phyloP scores from a whole-genome alignment of 2,797 vertebrate species.

The Furcifer pardalis region DNA sequence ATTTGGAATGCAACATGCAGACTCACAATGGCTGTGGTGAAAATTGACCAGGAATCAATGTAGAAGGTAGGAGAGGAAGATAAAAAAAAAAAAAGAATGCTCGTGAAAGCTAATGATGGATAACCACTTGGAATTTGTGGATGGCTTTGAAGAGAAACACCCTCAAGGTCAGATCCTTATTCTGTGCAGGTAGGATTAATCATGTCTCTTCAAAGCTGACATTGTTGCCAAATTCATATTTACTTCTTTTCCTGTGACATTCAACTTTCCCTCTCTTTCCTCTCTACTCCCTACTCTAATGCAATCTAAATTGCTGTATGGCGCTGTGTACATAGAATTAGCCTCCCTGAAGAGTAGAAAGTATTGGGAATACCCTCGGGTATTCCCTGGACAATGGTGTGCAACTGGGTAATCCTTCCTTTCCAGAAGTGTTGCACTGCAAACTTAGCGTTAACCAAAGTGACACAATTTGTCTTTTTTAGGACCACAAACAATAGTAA shows the following conservation, averaged over 20 bases:
- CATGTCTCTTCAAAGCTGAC: background rate
- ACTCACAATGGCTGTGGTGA: conserved; percentile 1
- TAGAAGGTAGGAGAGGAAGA: background rate
- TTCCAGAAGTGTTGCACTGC: too few relatives aligned
- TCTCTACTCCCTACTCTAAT: background rate
- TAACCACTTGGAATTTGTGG: background rate
- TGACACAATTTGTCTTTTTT: too few relatives aligned
- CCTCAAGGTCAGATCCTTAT: conserved; percentile 9
- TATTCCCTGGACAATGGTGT: too few relatives aligned
- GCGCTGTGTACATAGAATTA: too few relatives aligned
- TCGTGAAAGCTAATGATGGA: conserved; percentile 12
- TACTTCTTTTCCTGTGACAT: background rate
- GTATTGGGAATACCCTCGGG: too few relatives aligned
- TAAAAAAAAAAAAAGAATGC: too few relatives aligned
- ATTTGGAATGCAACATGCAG: background rate
- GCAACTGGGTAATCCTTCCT: too few relatives aligned
- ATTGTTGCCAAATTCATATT: background rate
- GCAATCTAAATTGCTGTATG: background rate
- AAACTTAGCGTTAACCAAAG: too few relatives aligned
- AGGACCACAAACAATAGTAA: too few relatives aligned
- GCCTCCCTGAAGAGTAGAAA: too few relatives aligned
- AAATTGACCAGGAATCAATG: conserved; percentile 4
- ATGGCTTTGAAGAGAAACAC: background rate
- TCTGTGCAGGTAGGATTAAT: background rate
- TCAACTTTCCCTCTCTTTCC: too few relatives aligned